A percentile compares a stretch with the other conserved stretches of the same genome.
Conservation (phyloP, 2,797 vertebrate genomes). For the Myripristis jacobus region DNA sequence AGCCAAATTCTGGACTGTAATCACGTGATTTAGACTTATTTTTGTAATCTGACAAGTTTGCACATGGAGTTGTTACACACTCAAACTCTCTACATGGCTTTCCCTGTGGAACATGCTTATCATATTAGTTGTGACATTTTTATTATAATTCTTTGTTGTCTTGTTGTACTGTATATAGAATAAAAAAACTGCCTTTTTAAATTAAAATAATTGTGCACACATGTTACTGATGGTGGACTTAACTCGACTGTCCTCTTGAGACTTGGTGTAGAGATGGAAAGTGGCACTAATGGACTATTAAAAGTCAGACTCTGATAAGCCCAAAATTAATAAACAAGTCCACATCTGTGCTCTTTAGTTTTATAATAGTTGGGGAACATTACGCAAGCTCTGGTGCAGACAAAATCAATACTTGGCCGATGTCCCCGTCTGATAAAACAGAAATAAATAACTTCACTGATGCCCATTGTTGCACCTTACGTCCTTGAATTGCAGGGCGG, state of each 20-base stretch:
- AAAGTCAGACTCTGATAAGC: not conserved
- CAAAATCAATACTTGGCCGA: slow-evolving; percentile 72
- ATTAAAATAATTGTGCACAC: not conserved
- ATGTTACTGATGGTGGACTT: not conserved
- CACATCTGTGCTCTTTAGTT: slow-evolving; percentile 39
- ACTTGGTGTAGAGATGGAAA: slow-evolving; percentile 16
- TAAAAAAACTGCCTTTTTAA: not conserved
- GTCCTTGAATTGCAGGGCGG: slow-evolving; percentile 76
- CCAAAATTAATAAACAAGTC: slow-evolving; percentile 40
- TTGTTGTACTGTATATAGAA: too few species aligned
- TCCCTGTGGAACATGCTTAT: not conserved
- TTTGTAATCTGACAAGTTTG: not conserved
- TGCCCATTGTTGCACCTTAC: slow-evolving; percentile 79
- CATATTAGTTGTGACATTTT: not conserved
- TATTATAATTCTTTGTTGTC: not conserved
- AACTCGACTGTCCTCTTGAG: not conserved
- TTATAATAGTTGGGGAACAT: slow-evolving; percentile 47
- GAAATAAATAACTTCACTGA: slow-evolving; percentile 39
- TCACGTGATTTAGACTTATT: not conserved
- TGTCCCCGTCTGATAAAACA: slow-evolving; percentile 69
- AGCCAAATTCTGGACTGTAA: not conserved
- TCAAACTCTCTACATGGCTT: not conserved
- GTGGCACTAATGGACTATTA: slow-evolving; percentile 5
- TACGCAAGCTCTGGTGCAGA: slow-evolving; percentile 55
- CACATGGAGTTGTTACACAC: not conserved